Evolutionary conservation across 2,888 invertebrate species (phyloP).

Genomic region (Morinoia aosen): DNA sequence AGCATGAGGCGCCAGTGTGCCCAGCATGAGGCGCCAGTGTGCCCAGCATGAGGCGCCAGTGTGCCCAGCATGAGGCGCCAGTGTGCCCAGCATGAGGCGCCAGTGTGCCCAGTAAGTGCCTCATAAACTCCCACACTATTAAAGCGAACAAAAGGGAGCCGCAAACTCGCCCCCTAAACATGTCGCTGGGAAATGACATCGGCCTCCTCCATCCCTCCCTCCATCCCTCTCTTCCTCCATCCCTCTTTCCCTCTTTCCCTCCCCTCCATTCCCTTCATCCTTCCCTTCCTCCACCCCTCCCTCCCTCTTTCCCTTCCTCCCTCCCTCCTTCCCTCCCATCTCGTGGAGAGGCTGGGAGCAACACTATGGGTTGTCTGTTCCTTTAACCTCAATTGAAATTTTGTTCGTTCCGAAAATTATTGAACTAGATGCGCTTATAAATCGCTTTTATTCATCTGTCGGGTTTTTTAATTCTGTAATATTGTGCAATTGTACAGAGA

Average conservation of each 20-base stretch:
- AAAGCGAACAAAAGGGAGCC: background rate
- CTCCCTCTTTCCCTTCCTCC: background rate
- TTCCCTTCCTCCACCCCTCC: background rate
- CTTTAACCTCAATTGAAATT: too few species aligned
- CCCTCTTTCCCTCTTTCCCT: background rate
- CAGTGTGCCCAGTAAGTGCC: background rate
- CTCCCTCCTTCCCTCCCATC: background rate
- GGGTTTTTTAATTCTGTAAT: too few species aligned
- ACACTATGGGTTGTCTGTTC: background rate
- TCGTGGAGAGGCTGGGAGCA: background rate
- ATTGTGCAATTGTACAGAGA: too few species aligned
- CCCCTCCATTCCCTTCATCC: background rate
- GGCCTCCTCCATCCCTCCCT: background rate
- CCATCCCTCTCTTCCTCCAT: background rate
- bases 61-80: background rate
- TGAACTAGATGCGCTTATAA: too few species aligned
- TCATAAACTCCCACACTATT: slow-evolving; percentile 4
- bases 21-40: background rate
- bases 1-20: background rate
- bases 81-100: background rate
- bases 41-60: background rate
- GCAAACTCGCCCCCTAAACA: background rate
- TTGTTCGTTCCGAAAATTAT: too few species aligned
- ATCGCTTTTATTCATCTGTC: too few species aligned
- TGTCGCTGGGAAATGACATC: slow-evolving; percentile 1